phyloP scores from a whole-genome alignment of 1,140 invertebrate genomes.

The Drosophila grimshawi region DNA sequence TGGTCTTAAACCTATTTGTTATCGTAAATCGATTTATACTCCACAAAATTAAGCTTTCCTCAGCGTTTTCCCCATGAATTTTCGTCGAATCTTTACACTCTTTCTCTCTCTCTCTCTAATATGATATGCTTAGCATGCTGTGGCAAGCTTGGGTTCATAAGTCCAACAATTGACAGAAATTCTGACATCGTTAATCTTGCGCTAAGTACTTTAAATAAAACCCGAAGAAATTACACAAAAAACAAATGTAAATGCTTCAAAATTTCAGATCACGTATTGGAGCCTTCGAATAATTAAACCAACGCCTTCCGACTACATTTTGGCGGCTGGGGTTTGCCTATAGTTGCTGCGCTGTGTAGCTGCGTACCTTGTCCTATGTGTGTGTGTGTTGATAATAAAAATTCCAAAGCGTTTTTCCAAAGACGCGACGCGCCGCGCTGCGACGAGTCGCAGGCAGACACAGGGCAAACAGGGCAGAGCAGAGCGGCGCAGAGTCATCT shows the following conservation, averaged over 20 bases:
- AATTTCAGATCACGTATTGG: slow-evolving; percentile 68
- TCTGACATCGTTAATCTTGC: slow-evolving; percentile 73
- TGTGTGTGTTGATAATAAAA: slow-evolving; percentile 69
- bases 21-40: too few species aligned
- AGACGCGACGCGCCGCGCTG: slow-evolving; percentile 17
- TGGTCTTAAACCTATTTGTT: too few species aligned
- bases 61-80: background rate
- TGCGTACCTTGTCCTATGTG: background rate
- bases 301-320: slow-evolving; percentile 41
- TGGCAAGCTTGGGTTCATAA: slow-evolving; percentile 15
- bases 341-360: background rate
- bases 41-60: background rate
- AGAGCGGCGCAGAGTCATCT: slow-evolving; percentile 8
- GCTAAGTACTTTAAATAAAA: slow-evolving; percentile 49
- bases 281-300: slow-evolving; percentile 63
- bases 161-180: slow-evolving; percentile 36
- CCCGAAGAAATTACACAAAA: slow-evolving; percentile 32
- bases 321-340: slow-evolving; percentile 1
- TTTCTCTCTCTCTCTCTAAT: slow-evolving; percentile 16
- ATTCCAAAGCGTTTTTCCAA: slow-evolving; percentile 81
- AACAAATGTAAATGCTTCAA: slow-evolving; percentile 46
- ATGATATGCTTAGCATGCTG: slow-evolving; percentile 46
- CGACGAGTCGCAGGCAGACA: too few species aligned
- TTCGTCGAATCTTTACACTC: too few species aligned
- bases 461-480: background rate